phyloP scores from a whole-genome alignment of 2,888 invertebrate genomes.

The Euzophera pinguis region DNA sequence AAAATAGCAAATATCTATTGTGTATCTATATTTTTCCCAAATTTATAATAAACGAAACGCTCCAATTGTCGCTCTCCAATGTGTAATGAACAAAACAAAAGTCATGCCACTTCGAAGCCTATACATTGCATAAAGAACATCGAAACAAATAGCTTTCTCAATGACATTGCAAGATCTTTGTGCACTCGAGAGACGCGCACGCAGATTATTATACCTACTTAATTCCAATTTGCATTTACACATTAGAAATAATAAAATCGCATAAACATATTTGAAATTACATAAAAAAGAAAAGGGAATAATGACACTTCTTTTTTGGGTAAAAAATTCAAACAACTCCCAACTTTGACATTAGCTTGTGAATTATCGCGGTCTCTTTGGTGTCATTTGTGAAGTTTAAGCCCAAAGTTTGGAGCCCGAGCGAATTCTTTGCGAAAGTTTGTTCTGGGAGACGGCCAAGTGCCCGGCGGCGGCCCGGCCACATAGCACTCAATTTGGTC shows the following conservation, averaged over 20 bases:
- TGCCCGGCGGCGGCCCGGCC: constrained; percentile 19
- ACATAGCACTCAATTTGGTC: constrained; percentile 35
- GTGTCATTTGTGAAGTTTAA: constrained; percentile 73
- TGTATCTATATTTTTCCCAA: too few species aligned
- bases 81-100: too few species aligned
- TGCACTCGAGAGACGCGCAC: too few species aligned
- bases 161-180: too few species aligned
- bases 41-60: too few species aligned
- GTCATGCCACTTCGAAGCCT: too few species aligned
- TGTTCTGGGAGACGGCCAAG: constrained; percentile 45
- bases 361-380: constrained; percentile 73
- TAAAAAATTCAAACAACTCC: constrained; percentile 68
- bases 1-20: too few species aligned
- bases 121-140: too few species aligned
- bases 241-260: background rate
- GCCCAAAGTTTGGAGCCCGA: constrained; percentile 48
- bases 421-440: constrained; percentile 48
- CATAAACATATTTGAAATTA: constrained; percentile 27
- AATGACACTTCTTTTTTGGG: constrained; percentile 54
- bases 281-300: constrained; percentile 43
- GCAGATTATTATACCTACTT: too few species aligned
- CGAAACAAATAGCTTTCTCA: too few species aligned
- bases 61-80: too few species aligned
- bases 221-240: too few species aligned
- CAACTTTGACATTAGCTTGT: constrained; percentile 73